These are phyloP conservation scores for Catharus bicknelli DNA, from an alignment of 2,113 vertebrate genomes.

Conservation along the genomic window DNA sequence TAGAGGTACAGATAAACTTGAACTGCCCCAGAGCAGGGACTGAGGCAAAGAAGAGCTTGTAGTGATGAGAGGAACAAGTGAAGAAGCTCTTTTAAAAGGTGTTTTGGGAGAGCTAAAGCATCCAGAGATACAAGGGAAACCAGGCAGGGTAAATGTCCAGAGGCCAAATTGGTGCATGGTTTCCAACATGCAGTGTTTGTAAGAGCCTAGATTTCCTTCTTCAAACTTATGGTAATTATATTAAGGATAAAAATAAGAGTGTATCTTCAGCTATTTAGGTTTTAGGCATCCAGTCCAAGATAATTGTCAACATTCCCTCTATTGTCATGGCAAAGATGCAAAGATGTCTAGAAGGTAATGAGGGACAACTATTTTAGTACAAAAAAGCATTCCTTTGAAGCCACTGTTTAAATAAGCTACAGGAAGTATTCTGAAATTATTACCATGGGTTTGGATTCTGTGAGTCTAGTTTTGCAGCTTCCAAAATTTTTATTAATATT, in stretches of 20 bases:
- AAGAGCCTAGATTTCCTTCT: neutral
- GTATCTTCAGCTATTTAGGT: neutral
- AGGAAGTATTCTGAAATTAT: neutral
- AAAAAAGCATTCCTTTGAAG: neutral
- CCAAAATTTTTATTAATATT: neutral
- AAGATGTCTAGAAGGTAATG: neutral
- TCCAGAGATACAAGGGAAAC: neutral
- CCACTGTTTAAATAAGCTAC: neutral
- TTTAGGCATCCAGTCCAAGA: neutral
- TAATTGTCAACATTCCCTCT: neutral
- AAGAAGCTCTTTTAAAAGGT: neutral
- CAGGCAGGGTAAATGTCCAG: neutral
- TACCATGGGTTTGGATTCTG: neutral
- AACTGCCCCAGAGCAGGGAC: neutral
- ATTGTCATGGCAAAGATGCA: neutral
- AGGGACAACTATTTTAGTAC: neutral
- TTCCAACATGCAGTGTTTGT: neutral
- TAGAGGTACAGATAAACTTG: neutral
- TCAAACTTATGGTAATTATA: neutral
- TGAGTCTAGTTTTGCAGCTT: neutral
- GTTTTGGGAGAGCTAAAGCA: neutral
- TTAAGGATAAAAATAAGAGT: neutral
- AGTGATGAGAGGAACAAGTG: neutral
- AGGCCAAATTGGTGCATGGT: rapidly evolving
- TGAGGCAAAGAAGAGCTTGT: neutral